phyloP scores from a whole-genome alignment of 2,888 invertebrate species.

The Nomada fabriciana region DNA sequence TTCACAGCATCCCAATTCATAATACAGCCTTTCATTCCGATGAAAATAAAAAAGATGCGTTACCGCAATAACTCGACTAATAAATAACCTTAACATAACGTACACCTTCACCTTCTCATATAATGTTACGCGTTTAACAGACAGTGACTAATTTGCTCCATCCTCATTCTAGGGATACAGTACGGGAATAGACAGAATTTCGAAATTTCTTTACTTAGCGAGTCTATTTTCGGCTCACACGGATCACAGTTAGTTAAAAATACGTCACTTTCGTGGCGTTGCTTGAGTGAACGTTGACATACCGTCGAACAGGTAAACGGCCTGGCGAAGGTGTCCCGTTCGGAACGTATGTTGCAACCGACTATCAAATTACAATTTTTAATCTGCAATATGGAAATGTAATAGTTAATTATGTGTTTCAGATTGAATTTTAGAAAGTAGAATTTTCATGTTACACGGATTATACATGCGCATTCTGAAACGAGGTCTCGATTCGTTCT shows the following conservation, averaged over 20 bases:
- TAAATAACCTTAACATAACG: background rate
- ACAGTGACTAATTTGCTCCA: background rate
- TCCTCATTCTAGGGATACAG: background rate
- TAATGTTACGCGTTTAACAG: background rate
- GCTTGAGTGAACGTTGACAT: constrained; percentile 4
- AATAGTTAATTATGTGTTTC: constrained; percentile 44
- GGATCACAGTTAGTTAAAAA: constrained; percentile 7
- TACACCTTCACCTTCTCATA: background rate
- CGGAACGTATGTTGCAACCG: constrained; percentile 6
- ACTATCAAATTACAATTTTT: constrained; percentile 15
- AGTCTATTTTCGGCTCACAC: background rate
- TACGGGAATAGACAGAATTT: background rate
- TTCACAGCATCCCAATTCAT: too few relatives aligned
- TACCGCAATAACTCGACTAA: background rate
- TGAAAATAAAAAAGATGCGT: background rate
- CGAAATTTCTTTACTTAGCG: background rate
- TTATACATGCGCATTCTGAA: background rate
- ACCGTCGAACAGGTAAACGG: constrained; percentile 16
- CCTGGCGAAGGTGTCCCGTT: background rate
- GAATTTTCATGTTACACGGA: constrained; percentile 19
- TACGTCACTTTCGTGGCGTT: background rate
- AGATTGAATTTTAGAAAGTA: constrained; percentile 53
- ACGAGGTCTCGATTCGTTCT: constrained; percentile 8
- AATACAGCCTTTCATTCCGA: background rate
- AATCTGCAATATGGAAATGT: constrained; percentile 45